Evolutionary conservation across 2,888 invertebrate species (phyloP).

Genomic region (Norana najaformis): DNA sequence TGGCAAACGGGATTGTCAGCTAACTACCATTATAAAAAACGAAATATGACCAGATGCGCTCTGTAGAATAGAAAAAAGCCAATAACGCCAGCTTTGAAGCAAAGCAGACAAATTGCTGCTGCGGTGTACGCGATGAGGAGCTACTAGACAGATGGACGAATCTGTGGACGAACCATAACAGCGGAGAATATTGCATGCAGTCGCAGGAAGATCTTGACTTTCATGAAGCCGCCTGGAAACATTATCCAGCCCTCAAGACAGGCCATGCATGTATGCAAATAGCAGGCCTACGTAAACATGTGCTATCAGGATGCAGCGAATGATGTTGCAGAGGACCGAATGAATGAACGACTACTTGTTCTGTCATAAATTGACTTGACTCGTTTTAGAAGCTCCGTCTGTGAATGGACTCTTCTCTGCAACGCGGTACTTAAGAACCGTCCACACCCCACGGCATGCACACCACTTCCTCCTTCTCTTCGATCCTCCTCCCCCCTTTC

Average conservation of each 20-base stretch:
- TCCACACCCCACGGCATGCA: neutral
- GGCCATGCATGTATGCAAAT: neutral
- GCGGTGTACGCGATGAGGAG: neutral
- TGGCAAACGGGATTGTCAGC: neutral
- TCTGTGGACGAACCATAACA: neutral
- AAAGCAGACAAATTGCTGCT: neutral
- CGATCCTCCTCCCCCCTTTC: neutral
- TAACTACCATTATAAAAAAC: neutral
- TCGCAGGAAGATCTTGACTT: neutral
- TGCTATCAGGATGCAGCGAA: neutral
- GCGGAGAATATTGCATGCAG: neutral
- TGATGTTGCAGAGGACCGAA: neutral
- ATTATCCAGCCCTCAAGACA: neutral
- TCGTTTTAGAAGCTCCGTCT: neutral
- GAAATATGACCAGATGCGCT: neutral
- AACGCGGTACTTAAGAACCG: neutral
- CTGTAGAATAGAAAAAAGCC: neutral
- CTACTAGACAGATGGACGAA: neutral
- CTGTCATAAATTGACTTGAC: constrained; percentile 10
- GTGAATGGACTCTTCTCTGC: neutral
- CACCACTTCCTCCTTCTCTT: neutral
- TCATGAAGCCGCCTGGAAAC: neutral
- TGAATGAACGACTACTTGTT: neutral
- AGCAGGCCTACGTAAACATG: neutral
- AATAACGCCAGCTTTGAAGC: neutral